A percentile compares a stretch with the other conserved stretches of the same genome.
These are phyloP conservation scores for Lepilemur septentrionalis DNA, from an alignment of 2,797 vertebrate species.

Conservation along the genomic window DNA sequence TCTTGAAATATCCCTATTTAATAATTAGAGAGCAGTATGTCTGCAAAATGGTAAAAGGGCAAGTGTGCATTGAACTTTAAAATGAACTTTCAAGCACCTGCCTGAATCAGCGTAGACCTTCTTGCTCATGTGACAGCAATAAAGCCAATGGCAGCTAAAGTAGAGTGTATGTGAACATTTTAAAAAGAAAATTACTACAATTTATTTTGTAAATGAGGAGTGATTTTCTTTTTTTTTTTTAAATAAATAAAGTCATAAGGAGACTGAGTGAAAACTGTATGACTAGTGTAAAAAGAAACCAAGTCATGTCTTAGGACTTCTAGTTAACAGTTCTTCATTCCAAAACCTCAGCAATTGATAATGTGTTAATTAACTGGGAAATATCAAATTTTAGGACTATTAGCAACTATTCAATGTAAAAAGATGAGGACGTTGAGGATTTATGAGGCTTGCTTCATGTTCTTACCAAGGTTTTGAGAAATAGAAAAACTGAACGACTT, in stretches of 20 bases:
- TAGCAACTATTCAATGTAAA: neutral
- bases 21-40: conserved; percentile 13
- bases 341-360: conserved; percentile 1
- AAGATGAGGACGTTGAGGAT: neutral
- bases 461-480: conserved; percentile 27
- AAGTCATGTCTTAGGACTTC: neutral
- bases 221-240: neutral
- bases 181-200: conserved; percentile 15
- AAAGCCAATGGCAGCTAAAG: neutral
- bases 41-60: conserved; percentile 37
- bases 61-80: conserved; percentile 19
- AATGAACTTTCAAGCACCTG: neutral
- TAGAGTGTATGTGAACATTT: neutral
- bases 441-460: neutral
- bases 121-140: neutral
- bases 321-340: neutral
- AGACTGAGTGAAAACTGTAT: neutral
- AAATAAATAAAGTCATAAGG: conserved; percentile 26
- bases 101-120: neutral
- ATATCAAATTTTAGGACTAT: neutral
- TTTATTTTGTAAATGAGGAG: conserved; percentile 12
- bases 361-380: neutral
- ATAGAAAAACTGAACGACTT: neutral
- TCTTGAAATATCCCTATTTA: conserved; percentile 54
- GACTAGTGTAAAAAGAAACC: neutral